phyloP scores from a whole-genome alignment of 1,140 invertebrate genomes.

The Orchestia grillus region DNA sequence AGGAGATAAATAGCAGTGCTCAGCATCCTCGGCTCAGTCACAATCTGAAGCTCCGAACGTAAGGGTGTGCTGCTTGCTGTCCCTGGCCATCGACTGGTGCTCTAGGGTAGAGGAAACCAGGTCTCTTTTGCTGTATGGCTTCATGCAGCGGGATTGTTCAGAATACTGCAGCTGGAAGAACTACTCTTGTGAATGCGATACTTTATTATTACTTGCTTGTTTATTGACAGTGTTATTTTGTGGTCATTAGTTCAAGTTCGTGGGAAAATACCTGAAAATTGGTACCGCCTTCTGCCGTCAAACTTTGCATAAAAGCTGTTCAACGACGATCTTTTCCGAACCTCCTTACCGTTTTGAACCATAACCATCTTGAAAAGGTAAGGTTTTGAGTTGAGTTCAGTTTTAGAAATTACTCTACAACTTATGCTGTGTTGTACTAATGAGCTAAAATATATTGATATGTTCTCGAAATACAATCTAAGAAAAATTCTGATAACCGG shows the following conservation, averaged over 20 bases:
- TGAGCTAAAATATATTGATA: no score
- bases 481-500: no score
- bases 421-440: no score
- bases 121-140: neutral
- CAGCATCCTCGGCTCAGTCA: neutral
- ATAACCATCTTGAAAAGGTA: neutral
- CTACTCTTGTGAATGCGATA: neutral
- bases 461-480: no score
- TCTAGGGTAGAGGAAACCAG: neutral
- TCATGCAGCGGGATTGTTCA: neutral
- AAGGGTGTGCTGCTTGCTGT: neutral
- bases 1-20: slow-evolving; percentile 16
- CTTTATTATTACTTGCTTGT: slow-evolving; percentile 11
- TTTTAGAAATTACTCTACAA: no score
- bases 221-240: slow-evolving; percentile 13
- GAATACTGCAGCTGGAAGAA: neutral
- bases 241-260: neutral
- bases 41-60: slow-evolving; percentile 3
- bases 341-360: neutral
- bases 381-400: neutral
- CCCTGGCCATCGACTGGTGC: neutral
- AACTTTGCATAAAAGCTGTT: neutral
- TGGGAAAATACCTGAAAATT: neutral
- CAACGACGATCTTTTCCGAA: neutral
- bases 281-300: neutral